These are phyloP conservation scores for Sphaerodactylus townsendi DNA, from an alignment of 2,113 vertebrate genomes.

Conservation along the genomic window DNA sequence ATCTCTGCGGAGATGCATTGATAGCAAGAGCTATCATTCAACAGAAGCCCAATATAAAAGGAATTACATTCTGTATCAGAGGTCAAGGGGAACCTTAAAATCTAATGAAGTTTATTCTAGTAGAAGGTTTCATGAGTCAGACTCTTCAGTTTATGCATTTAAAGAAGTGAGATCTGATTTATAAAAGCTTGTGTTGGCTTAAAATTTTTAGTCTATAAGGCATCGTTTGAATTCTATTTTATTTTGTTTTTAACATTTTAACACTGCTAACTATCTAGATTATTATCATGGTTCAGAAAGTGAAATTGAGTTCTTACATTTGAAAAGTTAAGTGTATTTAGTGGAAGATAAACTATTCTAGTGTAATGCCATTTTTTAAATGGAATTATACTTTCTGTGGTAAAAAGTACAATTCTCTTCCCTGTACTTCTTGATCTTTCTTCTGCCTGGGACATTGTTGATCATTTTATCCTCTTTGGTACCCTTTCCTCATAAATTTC, in stretches of 20 bases:
- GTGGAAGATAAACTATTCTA: neutral
- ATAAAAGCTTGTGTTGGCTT: too few relatives aligned
- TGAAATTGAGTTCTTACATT: neutral
- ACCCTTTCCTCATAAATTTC: neutral
- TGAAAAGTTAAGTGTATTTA: neutral
- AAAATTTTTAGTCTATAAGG: too few relatives aligned
- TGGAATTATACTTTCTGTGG: neutral
- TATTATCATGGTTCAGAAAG: neutral
- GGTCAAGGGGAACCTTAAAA: too few relatives aligned
- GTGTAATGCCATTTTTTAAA: neutral
- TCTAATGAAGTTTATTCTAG: too few relatives aligned
- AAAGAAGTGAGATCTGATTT: too few relatives aligned
- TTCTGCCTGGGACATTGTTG: neutral
- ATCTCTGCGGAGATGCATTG: too few relatives aligned
- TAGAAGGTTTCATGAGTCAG: too few relatives aligned
- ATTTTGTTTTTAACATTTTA: too few relatives aligned
- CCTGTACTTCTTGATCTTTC: neutral
- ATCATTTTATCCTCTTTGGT: neutral
- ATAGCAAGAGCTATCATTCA: too few relatives aligned
- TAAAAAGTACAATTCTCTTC: neutral
- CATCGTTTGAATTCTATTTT: too few relatives aligned
- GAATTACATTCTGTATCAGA: accelerated
- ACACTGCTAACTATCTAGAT: too few relatives aligned
- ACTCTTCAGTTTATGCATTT: too few relatives aligned
- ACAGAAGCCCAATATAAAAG: neutral